These are phyloP conservation scores for Aporrectodea caliginosa DNA, from an alignment of 1,140 invertebrate genomes.

Conservation along the genomic window DNA sequence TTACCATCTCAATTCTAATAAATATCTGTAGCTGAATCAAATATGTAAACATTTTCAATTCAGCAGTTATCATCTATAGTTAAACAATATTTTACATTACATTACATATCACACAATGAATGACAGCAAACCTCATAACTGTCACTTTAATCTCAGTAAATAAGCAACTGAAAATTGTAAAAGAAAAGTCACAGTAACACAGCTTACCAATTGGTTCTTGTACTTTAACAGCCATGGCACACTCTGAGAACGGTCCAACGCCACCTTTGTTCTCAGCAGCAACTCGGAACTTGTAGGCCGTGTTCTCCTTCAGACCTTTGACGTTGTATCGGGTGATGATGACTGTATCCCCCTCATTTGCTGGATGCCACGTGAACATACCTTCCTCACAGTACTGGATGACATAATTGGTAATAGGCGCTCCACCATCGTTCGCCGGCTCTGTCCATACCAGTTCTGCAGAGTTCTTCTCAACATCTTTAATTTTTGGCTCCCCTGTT, in stretches of 20 bases:
- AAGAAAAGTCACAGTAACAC: too few relatives aligned
- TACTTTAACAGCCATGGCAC: conserved; percentile 56
- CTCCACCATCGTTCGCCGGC: conserved; percentile 83
- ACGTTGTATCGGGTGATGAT: conserved; percentile 60
- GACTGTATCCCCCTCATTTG: conserved; percentile 15
- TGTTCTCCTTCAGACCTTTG: conserved; percentile 75
- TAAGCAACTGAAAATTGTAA: too few relatives aligned
- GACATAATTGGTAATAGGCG: conserved; percentile 69
- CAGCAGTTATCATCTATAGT: too few relatives aligned
- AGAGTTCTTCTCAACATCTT: conserved; percentile 85
- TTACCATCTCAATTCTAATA: too few relatives aligned
- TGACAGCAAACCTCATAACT: too few relatives aligned
- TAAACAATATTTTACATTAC: too few relatives aligned
- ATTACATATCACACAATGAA: too few relatives aligned
- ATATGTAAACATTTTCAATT: too few relatives aligned
- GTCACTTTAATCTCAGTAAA: too few relatives aligned
- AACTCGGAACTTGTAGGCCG: conserved; percentile 89
- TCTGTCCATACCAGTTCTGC: conserved; percentile 87
- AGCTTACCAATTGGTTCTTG: conserved; percentile 34
- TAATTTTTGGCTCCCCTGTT: conserved; percentile 85
- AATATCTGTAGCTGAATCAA: too few relatives aligned
- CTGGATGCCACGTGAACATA: conserved; percentile 20
- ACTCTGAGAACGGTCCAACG: conserved; percentile 77
- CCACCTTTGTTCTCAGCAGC: conserved; percentile 91
- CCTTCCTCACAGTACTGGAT: conserved; percentile 26